Evolutionary conservation across 2,888 invertebrate genomes (phyloP), one percentile per base, ranked within the genome.

Genomic region (Coecobrya sp.): DNA sequence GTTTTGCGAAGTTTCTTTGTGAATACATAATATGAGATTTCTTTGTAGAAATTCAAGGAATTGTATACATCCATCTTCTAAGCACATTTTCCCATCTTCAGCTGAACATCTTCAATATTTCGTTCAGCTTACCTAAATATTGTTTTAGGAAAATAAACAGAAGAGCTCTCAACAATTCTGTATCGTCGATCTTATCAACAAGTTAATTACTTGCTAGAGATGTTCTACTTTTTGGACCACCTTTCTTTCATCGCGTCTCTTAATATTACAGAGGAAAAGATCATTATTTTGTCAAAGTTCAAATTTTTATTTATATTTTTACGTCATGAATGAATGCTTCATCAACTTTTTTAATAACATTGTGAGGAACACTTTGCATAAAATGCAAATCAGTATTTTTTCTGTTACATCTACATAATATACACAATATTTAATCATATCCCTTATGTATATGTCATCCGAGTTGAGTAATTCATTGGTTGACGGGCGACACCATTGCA

Each of bases 211-310:
- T 30, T 36, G n/a, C 19, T 36, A 1, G 8, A 1, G 16, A 11
- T 36, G 70, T 16, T 10, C 70, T 70, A 70, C 36, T 70, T 70
- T 10, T 70, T n/a, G 10, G 7, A 36, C 36, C n/a, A 70, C 70
- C 70, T 70, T 16, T 19, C 70, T 36, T 36, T 70, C 70, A 36
- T 70, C 70, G 10, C 36, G 3, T 3, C n/a, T n/a, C 70, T 70
- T 30, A 36, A 22, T 19, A 70, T 19, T 70, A 1, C 36, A 36
- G 13, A 22, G 36, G n/a, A 70, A 70, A 70, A 70, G 36, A 16
- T 70, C 19, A 7, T 70, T 30, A 70, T 70, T 70, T 70, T 27
- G 36, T 30, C 19, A 65, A 65, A 65, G 70, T 70, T n/a, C 36
- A 70, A 0, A 70, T 70, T 10, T 36, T 70, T 30, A 36, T 36